Evolutionary conservation across 2,888 invertebrate species (phyloP), one percentile per base, ranked within the genome.

Genomic region (Drosophila mimetica): DNA sequence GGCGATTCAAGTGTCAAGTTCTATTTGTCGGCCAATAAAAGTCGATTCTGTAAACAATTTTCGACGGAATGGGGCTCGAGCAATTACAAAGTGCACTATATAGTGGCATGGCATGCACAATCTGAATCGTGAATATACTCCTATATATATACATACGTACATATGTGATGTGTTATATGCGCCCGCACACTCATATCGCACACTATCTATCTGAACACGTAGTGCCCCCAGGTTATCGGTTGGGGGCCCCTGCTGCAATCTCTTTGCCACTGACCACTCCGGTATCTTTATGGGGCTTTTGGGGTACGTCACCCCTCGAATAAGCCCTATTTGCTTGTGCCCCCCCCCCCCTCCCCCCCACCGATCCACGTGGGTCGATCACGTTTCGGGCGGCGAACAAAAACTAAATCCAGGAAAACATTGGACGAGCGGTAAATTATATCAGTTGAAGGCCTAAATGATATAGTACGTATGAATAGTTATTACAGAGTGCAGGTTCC

Each of bases 11-110:
- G 46, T 61, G 74, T 54, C 50, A 61, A 70, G 60, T 70, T 70
- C 59, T 70, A 66, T 70, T 70, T 70, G 60, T 66, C 70, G 71
- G 67, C 71, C 48, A 59, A 71, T 61, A 70, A 63, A 50, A 48
- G 63, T 44, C 52, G 63, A 71, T 63, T 51, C 44, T 47, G 69
- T 69, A 64, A 64, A 67, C 55, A 65, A 42, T 50, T 41, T 60
- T 58, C 41, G 46, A 61, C 60, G 44, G 8, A 30, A 8, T 22
- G 55, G 55, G 25, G 55, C 11, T 57, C 55, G 55, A 46, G 28
- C 44, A 66, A 53, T 66, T 52, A 61, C 67, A 63, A 63, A 64
- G 64, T 64, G 50, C 65, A 63, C 39, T 60, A 64, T 39, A 63
- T 48, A 32, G 30, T 28, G 16, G 25, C 39, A 64, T 28, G 16